These are phyloP conservation scores for Caenorhabditis auriculariae DNA, from an alignment of 2,888 invertebrate species.

Conservation along the genomic window DNA sequence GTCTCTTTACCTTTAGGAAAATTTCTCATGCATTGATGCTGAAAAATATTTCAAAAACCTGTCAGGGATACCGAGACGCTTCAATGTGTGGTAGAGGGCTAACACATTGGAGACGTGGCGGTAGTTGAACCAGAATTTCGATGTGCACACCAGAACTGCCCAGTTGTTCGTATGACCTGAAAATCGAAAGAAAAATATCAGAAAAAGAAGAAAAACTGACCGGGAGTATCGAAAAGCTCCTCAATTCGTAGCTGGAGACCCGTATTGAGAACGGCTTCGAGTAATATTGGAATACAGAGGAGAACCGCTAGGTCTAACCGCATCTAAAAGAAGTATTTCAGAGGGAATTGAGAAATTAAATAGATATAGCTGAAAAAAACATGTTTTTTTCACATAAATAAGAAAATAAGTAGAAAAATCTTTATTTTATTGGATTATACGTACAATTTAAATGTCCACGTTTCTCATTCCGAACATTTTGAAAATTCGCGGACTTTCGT, in stretches of 20 bases:
- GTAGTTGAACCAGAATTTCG: conserved; percentile 95
- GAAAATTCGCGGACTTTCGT: too few relatives aligned
- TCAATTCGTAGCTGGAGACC: conserved; percentile 46
- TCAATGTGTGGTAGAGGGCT: conserved; percentile 95
- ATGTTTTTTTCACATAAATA: too few relatives aligned
- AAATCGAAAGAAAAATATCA: background rate
- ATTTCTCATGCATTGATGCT: too few relatives aligned
- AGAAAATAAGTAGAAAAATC: too few relatives aligned
- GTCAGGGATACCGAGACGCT: conserved; percentile 96
- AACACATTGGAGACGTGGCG: conserved; percentile 97
- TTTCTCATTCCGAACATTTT: too few relatives aligned
- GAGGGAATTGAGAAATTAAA: too few relatives aligned
- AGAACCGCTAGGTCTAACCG: too few relatives aligned
- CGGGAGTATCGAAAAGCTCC: conserved; percentile 48
- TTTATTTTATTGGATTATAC: too few relatives aligned
- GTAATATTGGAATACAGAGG: too few relatives aligned
- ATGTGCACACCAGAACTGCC: conserved; percentile 93
- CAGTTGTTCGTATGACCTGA: conserved; percentile 90
- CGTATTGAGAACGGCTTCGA: conserved; percentile 37
- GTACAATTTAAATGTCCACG: too few relatives aligned
- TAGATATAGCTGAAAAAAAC: too few relatives aligned
- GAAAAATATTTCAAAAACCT: conserved; percentile 65
- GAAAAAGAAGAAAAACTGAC: conserved; percentile 9
- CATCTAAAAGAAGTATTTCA: too few relatives aligned
- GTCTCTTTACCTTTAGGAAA: background rate